These are phyloP conservation scores for Eira barbara DNA, from an alignment of 2,113 vertebrate genomes.

Conservation along the genomic window DNA sequence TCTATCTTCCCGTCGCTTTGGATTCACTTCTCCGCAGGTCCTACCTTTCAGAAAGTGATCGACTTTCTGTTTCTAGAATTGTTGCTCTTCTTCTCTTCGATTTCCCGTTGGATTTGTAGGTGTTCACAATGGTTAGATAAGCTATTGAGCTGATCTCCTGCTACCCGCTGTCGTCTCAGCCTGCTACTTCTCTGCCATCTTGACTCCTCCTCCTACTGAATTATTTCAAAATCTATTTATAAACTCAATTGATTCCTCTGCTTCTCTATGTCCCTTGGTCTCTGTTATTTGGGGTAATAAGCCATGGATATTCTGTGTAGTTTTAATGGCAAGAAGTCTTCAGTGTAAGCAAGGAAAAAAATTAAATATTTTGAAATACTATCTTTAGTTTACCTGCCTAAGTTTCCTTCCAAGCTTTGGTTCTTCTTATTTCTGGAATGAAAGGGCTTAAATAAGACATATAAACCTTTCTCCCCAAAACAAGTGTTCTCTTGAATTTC, in stretches of 20 bases:
- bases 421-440: not conserved
- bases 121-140: too few species aligned
- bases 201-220: too few species aligned
- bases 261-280: not conserved
- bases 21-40: too few species aligned
- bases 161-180: too few species aligned
- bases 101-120: too few species aligned
- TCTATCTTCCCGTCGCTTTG: too few species aligned
- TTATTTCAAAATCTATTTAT: constrained; percentile 24
- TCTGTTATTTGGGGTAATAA: not conserved
- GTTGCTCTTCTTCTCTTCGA: too few species aligned
- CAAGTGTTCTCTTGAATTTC: not conserved
- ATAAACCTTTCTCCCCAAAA: not conserved
- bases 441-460: not conserved
- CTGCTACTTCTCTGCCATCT: too few species aligned
- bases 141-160: too few species aligned
- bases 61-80: too few species aligned
- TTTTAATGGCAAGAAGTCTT: not conserved
- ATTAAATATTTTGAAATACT: not conserved
- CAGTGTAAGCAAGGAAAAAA: not conserved
- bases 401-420: not conserved
- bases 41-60: too few species aligned
- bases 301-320: not conserved
- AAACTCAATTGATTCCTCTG: not conserved
- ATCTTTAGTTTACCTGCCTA: not conserved